Conservation (phyloP, 2,797 vertebrate species). For the Erpetoichthys calabaricus region DNA sequence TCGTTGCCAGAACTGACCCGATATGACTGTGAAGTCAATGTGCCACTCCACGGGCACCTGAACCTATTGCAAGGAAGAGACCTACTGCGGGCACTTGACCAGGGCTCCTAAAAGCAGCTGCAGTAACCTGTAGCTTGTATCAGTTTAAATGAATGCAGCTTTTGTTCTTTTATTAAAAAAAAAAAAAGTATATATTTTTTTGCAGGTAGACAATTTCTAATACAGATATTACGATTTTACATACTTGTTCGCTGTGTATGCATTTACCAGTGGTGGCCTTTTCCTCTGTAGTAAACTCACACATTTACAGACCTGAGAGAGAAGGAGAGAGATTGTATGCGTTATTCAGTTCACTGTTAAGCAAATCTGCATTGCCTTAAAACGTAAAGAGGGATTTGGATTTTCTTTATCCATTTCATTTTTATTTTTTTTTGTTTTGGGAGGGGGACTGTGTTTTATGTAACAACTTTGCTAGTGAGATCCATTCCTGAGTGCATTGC, state of each 20-base stretch:
- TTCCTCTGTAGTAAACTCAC: not conserved
- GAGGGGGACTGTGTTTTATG: no score
- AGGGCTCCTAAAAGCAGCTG: conserved; percentile 56
- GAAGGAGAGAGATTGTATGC: no score
- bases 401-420: no score
- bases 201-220: conserved; percentile 56
- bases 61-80: conserved; percentile 88
- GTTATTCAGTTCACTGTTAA: no score
- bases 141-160: conserved; percentile 28
- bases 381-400: no score
- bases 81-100: conserved; percentile 85
- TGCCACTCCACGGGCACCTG: conserved; percentile 75
- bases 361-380: no score
- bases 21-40: conserved; percentile 95
- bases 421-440: no score
- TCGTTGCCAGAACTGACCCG: conserved; percentile 84
- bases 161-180: conserved; percentile 33
- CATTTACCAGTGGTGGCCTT: conserved; percentile 49
- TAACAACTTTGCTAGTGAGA: no score
- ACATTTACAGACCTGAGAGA: no score
- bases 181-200: conserved; percentile 33
- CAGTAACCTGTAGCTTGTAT: conserved; percentile 9
- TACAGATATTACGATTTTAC: conserved; percentile 45
- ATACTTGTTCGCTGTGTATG: conserved; percentile 37
- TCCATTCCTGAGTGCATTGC: no score